Base-by-base conservation (phyloP, 2,797 vertebrate species). In the Anguilla pacifica region DNA sequence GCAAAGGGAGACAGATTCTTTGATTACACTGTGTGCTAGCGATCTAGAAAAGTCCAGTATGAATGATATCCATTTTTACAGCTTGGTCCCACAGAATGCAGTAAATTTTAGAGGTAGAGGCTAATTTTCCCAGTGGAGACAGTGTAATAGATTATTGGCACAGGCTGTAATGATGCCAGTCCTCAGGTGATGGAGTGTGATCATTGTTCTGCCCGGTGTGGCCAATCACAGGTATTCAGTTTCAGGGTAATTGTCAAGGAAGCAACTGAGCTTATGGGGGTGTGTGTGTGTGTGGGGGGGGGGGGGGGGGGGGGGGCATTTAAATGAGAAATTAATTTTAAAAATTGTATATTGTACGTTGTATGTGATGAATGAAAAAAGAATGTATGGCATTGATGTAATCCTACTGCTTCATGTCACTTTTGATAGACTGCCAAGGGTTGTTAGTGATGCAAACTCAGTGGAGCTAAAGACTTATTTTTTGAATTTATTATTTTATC, bases 171-270 rank as follows among this genome's bases (percentile, higher is more conserved):
- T 92, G 90, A 91, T 93, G 92, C 92, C 91, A 91, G 89, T 55
- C 17, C 88, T 88, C 87, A 17, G 53, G 89, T 93, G 92, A 95
- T 93, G 88, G 91, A 94, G 93, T 88, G 90, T 92, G 92, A 93
- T 91, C 88, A 92, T 93, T 91, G 43, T 72, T 86, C 87, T 85
- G 39, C 88, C 90, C 92, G 89, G 93, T 43, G 83, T 90, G 89
- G 95, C 95, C 94, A 94, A 93, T 96, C 93, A 92, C 86, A 28
- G 53, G 17, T 88, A 87, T 93, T 94, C 92, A 92, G 89, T 93
- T 88, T 92, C n/a, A 90, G 86, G 90, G 89, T 91, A 90, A 93
- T 93, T 91, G 86, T 89, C 55, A 67, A 88, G 91, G 91, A 90
- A 88, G 88, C 77, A 85, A 88, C 10, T 46, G 25, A 74, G 72